Evolutionary conservation across 2,113 vertebrate species (phyloP).

Genomic region (Melanerpes aurifrons): DNA sequence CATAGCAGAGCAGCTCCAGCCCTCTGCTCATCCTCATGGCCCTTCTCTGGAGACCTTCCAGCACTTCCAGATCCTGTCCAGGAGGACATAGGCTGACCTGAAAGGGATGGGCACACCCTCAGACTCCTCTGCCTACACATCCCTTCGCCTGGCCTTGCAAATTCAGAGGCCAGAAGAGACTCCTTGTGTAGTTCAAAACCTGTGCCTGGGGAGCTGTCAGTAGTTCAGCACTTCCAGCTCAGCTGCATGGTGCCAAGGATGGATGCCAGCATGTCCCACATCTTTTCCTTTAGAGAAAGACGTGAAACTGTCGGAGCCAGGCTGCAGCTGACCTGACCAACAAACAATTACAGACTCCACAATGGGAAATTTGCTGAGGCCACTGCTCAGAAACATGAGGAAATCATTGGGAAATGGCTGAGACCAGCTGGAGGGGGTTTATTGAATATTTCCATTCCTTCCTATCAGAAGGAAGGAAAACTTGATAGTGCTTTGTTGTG

Average conservation of each 20-base stretch:
- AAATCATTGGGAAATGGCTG: neutral
- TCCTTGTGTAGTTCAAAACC: neutral
- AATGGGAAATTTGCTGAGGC: neutral
- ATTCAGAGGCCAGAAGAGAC: neutral
- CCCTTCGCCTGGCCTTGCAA: neutral
- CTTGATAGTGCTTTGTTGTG: neutral
- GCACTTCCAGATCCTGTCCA: too few species aligned
- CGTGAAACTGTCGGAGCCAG: neutral
- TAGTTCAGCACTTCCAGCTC: neutral
- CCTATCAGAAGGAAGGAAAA: neutral
- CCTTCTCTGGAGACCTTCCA: too few species aligned
- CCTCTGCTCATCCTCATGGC: too few species aligned
- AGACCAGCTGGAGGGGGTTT: accelerated
- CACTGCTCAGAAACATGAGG: accelerated
- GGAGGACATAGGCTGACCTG: neutral
- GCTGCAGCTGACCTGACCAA: neutral
- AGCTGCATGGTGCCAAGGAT: neutral
- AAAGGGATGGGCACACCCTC: neutral
- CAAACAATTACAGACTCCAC: neutral
- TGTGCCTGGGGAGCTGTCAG: neutral
- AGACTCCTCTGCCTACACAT: neutral
- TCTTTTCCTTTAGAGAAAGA: neutral
- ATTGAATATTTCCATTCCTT: neutral
- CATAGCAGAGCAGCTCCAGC: too few species aligned
- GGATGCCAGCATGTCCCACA: neutral